Conservation (phyloP, 2,113 vertebrate species). For the Myanophis thanlyinensis region DNA sequence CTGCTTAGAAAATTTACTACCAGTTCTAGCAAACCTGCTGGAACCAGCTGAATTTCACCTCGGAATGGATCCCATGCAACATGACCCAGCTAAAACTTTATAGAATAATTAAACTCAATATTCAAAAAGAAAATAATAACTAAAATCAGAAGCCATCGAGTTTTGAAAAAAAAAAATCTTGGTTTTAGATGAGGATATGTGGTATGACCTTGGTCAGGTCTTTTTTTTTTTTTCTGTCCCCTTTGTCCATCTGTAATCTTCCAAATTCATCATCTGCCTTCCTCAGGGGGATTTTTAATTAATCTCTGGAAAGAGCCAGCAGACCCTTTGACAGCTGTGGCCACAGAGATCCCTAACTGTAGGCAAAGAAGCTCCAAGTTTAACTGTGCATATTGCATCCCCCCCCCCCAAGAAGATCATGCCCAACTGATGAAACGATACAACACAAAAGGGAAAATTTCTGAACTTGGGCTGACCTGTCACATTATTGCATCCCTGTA, state of each 20-base stretch:
- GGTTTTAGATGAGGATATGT: neutral
- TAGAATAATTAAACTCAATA: neutral
- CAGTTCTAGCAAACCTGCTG: no score
- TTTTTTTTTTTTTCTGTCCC: conserved; percentile 22
- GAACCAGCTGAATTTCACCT: no score
- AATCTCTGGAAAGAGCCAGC: conserved; percentile 36
- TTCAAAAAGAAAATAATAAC: fast-evolving
- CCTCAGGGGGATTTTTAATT: conserved; percentile 42
- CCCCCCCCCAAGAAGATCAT: conserved; percentile 9
- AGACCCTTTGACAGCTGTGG: conserved; percentile 45
- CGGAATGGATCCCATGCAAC: neutral
- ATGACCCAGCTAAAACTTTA: neutral
- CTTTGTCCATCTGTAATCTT: conserved; percentile 20
- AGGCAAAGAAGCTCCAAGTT: neutral
- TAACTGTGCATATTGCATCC: neutral
- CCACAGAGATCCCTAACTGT: neutral
- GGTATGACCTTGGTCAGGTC: neutral
- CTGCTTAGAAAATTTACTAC: no score
- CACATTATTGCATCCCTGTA: conserved; percentile 34
- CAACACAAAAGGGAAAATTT: conserved; percentile 36
- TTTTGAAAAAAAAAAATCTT: neutral
- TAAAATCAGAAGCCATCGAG: neutral
- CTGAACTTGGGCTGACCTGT: conserved; percentile 33
- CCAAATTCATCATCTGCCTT: conserved; percentile 16
- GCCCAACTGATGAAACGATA: conserved; percentile 14